Evolutionary conservation across 1,140 invertebrate genomes (phyloP), one percentile per base, ranked within the genome.

Genomic region (Parapsyche elsis): DNA sequence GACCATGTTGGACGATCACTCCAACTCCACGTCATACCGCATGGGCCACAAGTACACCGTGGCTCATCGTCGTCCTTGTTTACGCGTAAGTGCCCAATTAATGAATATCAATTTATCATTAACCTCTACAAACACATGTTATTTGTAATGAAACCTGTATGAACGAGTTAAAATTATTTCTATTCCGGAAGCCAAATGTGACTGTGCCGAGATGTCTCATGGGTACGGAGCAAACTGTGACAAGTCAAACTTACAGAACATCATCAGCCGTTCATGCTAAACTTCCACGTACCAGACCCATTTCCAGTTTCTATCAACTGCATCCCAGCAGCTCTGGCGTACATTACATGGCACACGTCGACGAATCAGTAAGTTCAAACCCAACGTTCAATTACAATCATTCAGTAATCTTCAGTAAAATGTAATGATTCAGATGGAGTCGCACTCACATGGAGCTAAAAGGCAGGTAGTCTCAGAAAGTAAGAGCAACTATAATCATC

Each of bases 221-320:
- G 12, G 49, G 14, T 30, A 23, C 19, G 26, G 30, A 76, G 7
- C 38, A 21, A 16, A 9, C 21, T 23, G 49, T 61, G 9, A 61
- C 45, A 0, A 57, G 23, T 12, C 46, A 76, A 19, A 59, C 53
- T 1, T 76, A 76, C n/a, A 23, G 74, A 19, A 76, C 74, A 7
- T 76, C 74, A 14, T 76, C 74, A 21, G 74, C 38, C 0, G 74
- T 76, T 2, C 74, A 76, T 59, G 23, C 16, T 2, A 76, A 76
- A 30, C 30, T 76, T 5, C 38, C 23, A 30, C 16, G 53, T 21
- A 5, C 74, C 2, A 59, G 45, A 30, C 45, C 46, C 1, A 30
- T 23, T n/a, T 57, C 53, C 9, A 59, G 14, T 14, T 59, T 59
- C 14, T 49, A 76, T 61, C 30, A 76, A 57, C 45, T 46, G 14